A percentile compares a stretch with the other conserved stretches of the same genome.
phyloP scores from a whole-genome alignment of 2,888 invertebrate genomes.

The Poecilus cupreus region DNA sequence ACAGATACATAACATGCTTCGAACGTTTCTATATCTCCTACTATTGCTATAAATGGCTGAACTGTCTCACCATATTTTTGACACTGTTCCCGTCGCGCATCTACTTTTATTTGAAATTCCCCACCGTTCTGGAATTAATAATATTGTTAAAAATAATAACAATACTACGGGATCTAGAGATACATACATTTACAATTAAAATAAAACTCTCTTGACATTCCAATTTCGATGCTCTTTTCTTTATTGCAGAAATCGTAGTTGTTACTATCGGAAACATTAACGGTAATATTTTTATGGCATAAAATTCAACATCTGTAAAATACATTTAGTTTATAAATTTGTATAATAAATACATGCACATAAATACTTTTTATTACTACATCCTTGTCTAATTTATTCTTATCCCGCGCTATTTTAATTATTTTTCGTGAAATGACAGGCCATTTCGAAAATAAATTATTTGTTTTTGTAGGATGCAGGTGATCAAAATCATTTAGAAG shows the following conservation, averaged over 20 bases:
- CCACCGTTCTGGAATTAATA: neutral
- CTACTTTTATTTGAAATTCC: neutral
- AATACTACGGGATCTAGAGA: no score
- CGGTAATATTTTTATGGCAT: neutral
- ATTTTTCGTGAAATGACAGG: neutral
- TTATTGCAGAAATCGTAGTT: neutral
- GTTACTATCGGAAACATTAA: neutral
- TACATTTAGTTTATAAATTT: neutral
- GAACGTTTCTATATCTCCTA: neutral
- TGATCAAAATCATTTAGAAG: neutral
- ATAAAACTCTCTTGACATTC: constrained; percentile 6
- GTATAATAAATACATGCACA: neutral
- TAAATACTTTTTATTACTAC: neutral
- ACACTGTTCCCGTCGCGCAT: neutral
- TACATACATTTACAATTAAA: constrained; percentile 10
- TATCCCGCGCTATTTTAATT: neutral
- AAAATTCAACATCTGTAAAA: neutral
- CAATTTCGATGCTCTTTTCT: neutral
- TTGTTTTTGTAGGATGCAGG: neutral
- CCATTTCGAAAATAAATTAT: neutral
- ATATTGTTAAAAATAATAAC: no score
- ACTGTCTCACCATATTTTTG: no score
- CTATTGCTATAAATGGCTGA: no score
- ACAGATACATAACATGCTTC: constrained; percentile 10
- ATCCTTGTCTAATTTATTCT: neutral